These are phyloP conservation scores for Drosophila elegans DNA, from an alignment of 1,140 invertebrate genomes.

Conservation along the genomic window DNA sequence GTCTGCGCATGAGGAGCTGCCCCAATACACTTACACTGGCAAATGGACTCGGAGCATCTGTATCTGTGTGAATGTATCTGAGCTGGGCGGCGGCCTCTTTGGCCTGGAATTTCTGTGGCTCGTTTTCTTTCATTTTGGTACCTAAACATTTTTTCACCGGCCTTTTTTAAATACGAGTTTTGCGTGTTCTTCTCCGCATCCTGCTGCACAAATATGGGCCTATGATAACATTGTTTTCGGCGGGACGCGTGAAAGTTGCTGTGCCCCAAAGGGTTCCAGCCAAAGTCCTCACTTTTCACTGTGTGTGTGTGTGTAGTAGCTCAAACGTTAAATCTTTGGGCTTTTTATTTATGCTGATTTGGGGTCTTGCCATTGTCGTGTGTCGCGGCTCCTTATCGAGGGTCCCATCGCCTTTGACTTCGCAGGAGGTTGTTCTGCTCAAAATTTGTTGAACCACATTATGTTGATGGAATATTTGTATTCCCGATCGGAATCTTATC, in stretches of 20 bases:
- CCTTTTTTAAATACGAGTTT: constrained; percentile 58
- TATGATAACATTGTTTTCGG: constrained; percentile 78
- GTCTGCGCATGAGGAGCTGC: constrained; percentile 45
- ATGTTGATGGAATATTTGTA: constrained; percentile 47
- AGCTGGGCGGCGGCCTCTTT: constrained; percentile 70
- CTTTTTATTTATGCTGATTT: constrained; percentile 54
- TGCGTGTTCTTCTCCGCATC: constrained; percentile 26
- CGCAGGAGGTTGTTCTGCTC: constrained; percentile 25
- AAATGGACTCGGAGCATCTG: constrained; percentile 6
- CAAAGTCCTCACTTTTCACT: constrained; percentile 34
- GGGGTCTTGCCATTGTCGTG: constrained; percentile 34
- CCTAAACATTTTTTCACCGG: constrained; percentile 61
- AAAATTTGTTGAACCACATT: constrained; percentile 35
- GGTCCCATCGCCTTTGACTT: constrained; percentile 46
- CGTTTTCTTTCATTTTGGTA: constrained; percentile 56
- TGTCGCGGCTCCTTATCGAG: constrained; percentile 39
- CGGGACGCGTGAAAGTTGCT: constrained; percentile 68
- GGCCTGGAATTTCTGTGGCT: constrained; percentile 66
- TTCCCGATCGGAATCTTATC: constrained; percentile 27
- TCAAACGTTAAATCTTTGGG: constrained; percentile 36
- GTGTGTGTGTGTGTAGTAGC: constrained; percentile 29
- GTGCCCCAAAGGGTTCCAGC: constrained; percentile 50
- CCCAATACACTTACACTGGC: background rate
- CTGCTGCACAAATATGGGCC: constrained; percentile 77
- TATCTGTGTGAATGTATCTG: constrained; percentile 18